A percentile compares a stretch with the other conserved stretches of the same genome.
Conservation (phyloP, 2,113 vertebrate species). For the Pedetes capensis region DNA sequence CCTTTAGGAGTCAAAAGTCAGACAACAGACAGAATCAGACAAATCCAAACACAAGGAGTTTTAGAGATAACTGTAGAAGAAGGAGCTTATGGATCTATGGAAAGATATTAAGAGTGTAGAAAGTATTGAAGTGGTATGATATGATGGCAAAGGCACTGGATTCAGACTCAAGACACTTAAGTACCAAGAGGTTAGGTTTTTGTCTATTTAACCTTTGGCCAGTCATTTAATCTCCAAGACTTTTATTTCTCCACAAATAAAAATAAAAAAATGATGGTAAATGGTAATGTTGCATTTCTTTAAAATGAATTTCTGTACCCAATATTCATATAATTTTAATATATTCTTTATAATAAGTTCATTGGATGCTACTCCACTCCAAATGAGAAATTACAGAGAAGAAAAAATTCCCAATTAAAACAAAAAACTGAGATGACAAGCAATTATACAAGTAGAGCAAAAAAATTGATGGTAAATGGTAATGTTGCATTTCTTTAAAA, state of each 20-base stretch:
- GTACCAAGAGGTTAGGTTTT: background rate
- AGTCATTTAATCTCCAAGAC: background rate
- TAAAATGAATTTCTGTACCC: too few species aligned
- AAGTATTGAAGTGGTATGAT: background rate
- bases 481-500: background rate
- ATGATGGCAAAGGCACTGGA: background rate
- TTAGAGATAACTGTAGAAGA: background rate
- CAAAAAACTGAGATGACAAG: slow-evolving; percentile 55
- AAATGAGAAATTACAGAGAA: slow-evolving; percentile 28
- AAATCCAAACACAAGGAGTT: background rate
- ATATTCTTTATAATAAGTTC: slow-evolving; percentile 4
- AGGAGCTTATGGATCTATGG: background rate
- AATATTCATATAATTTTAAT: background rate
- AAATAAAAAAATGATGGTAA: slow-evolving; percentile 11
- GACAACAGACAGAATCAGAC: background rate
- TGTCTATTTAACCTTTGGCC: background rate
- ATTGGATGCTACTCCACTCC: background rate
- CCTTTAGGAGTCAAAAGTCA: background rate
- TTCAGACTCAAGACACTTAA: background rate
- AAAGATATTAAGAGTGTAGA: background rate
- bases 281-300: too few species aligned
- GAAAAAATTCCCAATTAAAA: background rate
- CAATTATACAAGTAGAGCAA: slow-evolving; percentile 45
- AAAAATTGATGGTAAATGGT: too few species aligned
- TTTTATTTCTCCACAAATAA: background rate